Evolutionary conservation across 2,113 vertebrate genomes (phyloP).

Genomic region (Pterocles orientalis): DNA sequence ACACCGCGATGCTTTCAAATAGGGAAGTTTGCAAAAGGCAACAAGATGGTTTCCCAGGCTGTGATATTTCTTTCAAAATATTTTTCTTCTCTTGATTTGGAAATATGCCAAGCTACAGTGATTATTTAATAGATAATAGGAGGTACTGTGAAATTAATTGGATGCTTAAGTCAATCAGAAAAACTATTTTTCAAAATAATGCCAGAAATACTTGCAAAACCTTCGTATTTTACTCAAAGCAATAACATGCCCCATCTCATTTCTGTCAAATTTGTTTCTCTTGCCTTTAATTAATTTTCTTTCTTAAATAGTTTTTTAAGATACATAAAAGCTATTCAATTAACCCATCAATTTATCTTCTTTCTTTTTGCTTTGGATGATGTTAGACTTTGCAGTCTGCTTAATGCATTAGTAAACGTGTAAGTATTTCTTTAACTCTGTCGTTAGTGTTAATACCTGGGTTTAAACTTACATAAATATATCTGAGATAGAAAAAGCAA

Average conservation of each 20-base stretch:
- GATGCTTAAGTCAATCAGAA: background rate
- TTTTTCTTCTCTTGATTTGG: background rate
- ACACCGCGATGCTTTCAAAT: background rate
- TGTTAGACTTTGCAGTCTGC: background rate
- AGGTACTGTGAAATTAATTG: background rate
- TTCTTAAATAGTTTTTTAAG: background rate
- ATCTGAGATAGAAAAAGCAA: background rate
- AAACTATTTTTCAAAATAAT: background rate
- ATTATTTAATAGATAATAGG: background rate
- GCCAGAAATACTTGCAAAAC: background rate
- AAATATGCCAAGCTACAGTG: background rate
- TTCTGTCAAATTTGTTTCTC: background rate
- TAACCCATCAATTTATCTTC: background rate
- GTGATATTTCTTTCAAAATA: background rate
- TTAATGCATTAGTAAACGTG: background rate
- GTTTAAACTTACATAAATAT: background rate
- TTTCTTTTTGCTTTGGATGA: background rate
- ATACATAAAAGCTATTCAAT: background rate
- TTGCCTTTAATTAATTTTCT: background rate
- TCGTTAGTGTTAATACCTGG: background rate
- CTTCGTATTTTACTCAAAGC: background rate
- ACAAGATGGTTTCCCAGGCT: background rate
- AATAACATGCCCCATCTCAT: background rate
- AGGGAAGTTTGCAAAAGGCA: background rate
- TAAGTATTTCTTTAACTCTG: background rate